phyloP scores from a whole-genome alignment of 2,888 invertebrate genomes.

The Metalampra italica region DNA sequence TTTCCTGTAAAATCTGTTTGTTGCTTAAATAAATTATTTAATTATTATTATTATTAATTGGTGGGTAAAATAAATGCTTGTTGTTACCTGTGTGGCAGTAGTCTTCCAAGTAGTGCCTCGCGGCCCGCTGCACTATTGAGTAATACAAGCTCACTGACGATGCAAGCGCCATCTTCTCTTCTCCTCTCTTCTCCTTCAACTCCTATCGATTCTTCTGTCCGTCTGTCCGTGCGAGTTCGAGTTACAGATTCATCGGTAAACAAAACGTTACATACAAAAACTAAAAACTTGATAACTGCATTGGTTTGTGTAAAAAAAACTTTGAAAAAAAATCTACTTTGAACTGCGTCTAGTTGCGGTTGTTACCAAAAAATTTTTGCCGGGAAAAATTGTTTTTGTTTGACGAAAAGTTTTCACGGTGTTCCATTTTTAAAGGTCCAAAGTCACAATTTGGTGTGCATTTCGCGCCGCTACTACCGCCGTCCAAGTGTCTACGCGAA shows the following conservation, averaged over 20 bases:
- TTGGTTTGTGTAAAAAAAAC: conserved; percentile 42
- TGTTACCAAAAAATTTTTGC: conserved; percentile 38
- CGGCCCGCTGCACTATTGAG: conserved; percentile 83
- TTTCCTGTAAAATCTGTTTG: no score
- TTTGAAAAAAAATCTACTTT: conserved; percentile 60
- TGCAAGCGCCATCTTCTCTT: conserved; percentile 77
- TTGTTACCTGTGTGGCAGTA: conserved; percentile 81
- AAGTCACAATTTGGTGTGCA: conserved; percentile 72
- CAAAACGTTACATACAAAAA: conserved; percentile 55
- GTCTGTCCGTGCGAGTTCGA: conserved; percentile 46
- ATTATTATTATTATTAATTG: no score
- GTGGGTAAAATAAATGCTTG: no score
- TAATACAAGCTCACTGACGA: conserved; percentile 84
- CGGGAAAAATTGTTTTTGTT: conserved; percentile 53
- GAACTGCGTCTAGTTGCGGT: conserved; percentile 72
- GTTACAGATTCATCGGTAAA: conserved; percentile 40
- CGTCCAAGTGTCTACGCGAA: conserved; percentile 75
- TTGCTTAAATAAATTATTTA: no score
- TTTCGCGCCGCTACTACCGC: conserved; percentile 67
- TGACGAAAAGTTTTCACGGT: conserved; percentile 41
- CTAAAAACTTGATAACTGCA: conserved; percentile 48
- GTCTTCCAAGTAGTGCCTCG: conserved; percentile 82
- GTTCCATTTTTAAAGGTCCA: conserved; percentile 61
- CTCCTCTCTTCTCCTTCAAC: conserved; percentile 36
- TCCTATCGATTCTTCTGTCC: conserved; percentile 25